A percentile compares a stretch with the other conserved stretches of the same genome.
These are phyloP conservation scores for Rousettus madagascariensis DNA, from an alignment of 2,797 vertebrate species.

Conservation along the genomic window DNA sequence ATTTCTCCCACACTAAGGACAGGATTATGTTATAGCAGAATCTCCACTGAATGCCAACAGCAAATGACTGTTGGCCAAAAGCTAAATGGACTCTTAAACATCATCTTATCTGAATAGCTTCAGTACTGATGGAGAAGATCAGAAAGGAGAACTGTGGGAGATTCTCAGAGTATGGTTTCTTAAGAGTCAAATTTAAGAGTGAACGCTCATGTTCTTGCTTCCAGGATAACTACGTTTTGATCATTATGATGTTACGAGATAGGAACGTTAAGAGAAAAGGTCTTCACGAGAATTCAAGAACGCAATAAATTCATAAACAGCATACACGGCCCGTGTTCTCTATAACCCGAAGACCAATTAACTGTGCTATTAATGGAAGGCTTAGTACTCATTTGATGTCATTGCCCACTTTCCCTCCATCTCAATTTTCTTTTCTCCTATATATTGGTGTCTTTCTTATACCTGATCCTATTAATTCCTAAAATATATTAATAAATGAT, in stretches of 20 bases:
- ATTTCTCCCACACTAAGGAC: slow-evolving; percentile 47
- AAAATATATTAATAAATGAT: not conserved
- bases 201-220: not conserved
- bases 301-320: not conserved
- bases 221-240: not conserved
- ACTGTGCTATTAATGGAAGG: not conserved
- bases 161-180: not conserved
- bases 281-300: slow-evolving; percentile 15
- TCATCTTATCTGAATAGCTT: slow-evolving; percentile 32
- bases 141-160: not conserved
- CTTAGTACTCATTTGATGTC: not conserved
- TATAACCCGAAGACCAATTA: not conserved
- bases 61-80: slow-evolving; percentile 59
- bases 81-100: slow-evolving; percentile 62
- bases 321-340: not conserved
- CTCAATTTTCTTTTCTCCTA: not conserved
- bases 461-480: not conserved
- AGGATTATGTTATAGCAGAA: slow-evolving; percentile 47
- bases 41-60: slow-evolving; percentile 57
- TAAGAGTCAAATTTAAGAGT: slow-evolving; percentile 30
- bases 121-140: slow-evolving; percentile 1
- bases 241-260: not conserved
- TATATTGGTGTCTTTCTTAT: not conserved
- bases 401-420: not conserved
- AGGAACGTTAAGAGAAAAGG: not conserved